Conservation (phyloP, 2,113 vertebrate species). For the Callospermophilus lateralis region DNA sequence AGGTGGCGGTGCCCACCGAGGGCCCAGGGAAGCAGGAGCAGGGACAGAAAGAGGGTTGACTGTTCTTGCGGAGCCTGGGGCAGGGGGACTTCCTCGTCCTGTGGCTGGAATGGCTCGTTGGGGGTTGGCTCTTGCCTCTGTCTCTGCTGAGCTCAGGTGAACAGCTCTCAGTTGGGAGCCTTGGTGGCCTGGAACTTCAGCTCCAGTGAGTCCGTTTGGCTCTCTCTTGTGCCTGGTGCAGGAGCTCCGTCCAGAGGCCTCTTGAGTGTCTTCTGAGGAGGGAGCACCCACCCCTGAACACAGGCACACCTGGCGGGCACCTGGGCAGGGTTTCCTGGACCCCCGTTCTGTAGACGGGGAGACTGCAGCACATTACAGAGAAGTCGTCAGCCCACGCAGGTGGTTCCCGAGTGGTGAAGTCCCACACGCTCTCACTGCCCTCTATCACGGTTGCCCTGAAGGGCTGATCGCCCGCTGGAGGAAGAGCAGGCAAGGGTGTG, state of each 20-base stretch:
- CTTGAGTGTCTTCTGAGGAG: neutral
- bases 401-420: neutral
- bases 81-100: neutral
- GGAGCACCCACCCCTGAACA: neutral
- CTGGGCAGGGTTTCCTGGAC: neutral
- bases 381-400: accelerated
- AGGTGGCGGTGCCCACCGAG: neutral
- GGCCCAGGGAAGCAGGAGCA: neutral
- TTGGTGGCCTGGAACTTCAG: neutral
- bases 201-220: neutral
- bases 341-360: neutral
- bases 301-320: neutral
- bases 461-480: neutral
- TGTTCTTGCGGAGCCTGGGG: neutral
- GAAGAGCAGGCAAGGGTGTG: too few species aligned
- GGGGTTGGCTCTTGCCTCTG: neutral
- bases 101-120: neutral
- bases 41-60: neutral
- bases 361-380: neutral
- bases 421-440: neutral
- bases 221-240: neutral
- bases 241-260: neutral
- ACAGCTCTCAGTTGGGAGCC: too few species aligned
- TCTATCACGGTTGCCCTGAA: too few species aligned
- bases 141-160: neutral